phyloP scores from a whole-genome alignment of 2,888 invertebrate species.

The Scrobipalpa atriplicella region DNA sequence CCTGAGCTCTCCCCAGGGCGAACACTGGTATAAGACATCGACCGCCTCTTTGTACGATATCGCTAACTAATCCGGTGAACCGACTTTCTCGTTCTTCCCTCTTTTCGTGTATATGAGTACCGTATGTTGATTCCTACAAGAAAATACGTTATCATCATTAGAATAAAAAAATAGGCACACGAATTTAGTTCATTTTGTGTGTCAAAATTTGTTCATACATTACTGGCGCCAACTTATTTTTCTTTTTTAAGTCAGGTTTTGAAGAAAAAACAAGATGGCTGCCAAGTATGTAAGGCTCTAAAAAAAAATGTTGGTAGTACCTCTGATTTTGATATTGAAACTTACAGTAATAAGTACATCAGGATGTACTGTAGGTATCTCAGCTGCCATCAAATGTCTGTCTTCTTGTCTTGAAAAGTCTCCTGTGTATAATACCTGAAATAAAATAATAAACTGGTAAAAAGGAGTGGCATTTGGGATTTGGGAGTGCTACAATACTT shows the following conservation, averaged over 20 bases:
- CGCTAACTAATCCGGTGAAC: conserved; percentile 95
- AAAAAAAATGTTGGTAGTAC: too few species aligned
- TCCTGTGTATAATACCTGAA: conserved; percentile 94
- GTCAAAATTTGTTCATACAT: too few species aligned
- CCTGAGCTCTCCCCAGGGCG: conserved; percentile 98
- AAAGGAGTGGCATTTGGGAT: neutral
- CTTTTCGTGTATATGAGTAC: conserved; percentile 99
- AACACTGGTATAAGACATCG: conserved; percentile 99
- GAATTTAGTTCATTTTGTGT: too few species aligned
- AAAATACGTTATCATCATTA: neutral
- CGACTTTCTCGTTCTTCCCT: conserved; percentile 97
- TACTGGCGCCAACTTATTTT: too few species aligned
- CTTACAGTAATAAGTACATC: conserved; percentile 97
- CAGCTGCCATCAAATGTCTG: conserved; percentile 99
- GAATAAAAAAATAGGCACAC: too few species aligned
- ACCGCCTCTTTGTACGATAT: conserved; percentile 98
- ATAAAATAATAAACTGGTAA: too few species aligned
- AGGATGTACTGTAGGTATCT: conserved; percentile 97
- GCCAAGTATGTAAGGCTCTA: too few species aligned
- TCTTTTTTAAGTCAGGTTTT: too few species aligned
- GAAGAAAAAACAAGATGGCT: too few species aligned
- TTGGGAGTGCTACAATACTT: conserved; percentile 80
- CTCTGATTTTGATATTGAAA: too few species aligned
- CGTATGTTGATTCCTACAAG: conserved; percentile 97
- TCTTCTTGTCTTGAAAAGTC: conserved; percentile 99